Conservation (phyloP, 2,113 vertebrate species). For the Alethe diademata region DNA sequence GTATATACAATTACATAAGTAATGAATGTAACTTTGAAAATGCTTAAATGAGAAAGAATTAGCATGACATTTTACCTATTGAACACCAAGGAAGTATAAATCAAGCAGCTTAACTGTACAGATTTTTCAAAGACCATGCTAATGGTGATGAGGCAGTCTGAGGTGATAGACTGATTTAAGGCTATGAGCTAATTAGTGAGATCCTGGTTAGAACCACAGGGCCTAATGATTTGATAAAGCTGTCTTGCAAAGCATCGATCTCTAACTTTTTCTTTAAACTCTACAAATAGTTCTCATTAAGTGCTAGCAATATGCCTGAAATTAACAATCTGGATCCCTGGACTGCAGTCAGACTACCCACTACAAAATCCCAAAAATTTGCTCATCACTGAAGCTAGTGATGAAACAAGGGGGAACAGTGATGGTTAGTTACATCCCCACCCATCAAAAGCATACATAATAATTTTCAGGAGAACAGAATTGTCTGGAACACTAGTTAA, state of each 20-base stretch:
- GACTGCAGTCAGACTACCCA: neutral
- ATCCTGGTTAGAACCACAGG: neutral
- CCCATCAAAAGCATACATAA: neutral
- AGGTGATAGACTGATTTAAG: neutral
- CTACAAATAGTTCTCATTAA: neutral
- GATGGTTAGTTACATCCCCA: neutral
- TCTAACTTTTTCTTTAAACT: neutral
- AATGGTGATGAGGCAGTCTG: neutral
- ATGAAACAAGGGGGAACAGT: neutral
- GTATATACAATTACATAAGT: neutral
- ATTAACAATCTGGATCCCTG: neutral
- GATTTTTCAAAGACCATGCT: neutral
- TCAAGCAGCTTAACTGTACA: neutral
- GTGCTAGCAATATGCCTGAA: neutral
- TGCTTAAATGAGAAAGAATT: neutral
- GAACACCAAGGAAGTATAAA: neutral
- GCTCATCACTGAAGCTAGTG: neutral
- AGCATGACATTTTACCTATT: neutral
- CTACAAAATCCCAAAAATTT: neutral
- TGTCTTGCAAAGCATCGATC: neutral
- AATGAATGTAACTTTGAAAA: neutral
- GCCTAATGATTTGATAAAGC: constrained; percentile 1
- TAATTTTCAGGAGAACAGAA: neutral
- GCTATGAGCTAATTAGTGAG: neutral
- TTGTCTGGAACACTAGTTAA: neutral